Base-by-base conservation (phyloP, 2,888 invertebrate genomes). In the Epiblema foenella region DNA sequence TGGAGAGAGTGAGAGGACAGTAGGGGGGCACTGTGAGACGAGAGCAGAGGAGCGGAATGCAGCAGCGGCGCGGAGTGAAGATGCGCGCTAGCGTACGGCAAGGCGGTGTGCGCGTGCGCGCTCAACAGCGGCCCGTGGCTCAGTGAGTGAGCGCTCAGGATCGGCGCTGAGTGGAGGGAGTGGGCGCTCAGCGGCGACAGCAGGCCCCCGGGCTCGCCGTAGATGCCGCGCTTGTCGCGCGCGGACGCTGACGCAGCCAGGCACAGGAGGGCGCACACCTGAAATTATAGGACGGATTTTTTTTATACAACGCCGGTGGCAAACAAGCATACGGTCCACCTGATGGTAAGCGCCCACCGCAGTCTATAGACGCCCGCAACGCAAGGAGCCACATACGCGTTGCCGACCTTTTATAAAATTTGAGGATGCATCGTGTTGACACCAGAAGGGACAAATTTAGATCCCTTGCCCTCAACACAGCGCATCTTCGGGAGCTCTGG, bases 141-240 rank as follows among this genome's bases (percentile, higher is more conserved):
- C 33, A 33, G 33, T 20, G 58, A 59, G 10, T 58, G 58, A 7
- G 58, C 17, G 58, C 68, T 68, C 46, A 75, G 73, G 2, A 67
- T 62, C 11, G 69, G 72, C 1, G 33, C 33, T 42, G 42, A 42
- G 74, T 60, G 72, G 29, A 67, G 75, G 37, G 62, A 74, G 75
- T 42, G 72, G 37, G 73, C 42, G 73, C 74, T 77, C 56, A 56
- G 75, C 17, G 79, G 72, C 3, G 78, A 73, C 17, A 82, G 80
- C 68, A 85, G 77, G 15, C 83, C 82, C 11, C 83, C 81, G 2
- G 84, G 79, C 75, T 84, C 84, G 49, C 85, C 85, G 76, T 77
- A 83, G 78, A 86, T 83, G 71, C 89, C 86, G 17, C 89, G 88
- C 77, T 84, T 88, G 69, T 83, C 79, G 17, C 88, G 83, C 12